Evolutionary conservation across 2,888 invertebrate species (phyloP).

Genomic region (Conistra vaccinii): DNA sequence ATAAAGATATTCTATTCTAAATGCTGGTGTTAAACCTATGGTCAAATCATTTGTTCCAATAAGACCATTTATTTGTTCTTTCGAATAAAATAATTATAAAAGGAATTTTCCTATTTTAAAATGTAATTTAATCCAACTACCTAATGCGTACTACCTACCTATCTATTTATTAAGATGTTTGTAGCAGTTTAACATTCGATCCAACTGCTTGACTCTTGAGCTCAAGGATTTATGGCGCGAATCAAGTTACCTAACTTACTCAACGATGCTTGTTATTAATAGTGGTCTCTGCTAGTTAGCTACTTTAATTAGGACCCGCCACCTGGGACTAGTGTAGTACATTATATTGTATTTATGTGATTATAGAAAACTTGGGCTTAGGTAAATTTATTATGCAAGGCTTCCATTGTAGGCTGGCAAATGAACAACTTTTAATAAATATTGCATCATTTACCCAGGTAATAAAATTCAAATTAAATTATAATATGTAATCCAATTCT

Average conservation of each 20-base stretch:
- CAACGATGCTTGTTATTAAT: constrained; percentile 90
- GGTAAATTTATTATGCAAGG: not conserved
- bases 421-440: not conserved
- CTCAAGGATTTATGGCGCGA: constrained; percentile 39
- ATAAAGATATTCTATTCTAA: too few species aligned
- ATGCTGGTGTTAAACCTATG: too few species aligned
- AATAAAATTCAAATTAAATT: too few species aligned
- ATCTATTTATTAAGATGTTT: constrained; percentile 9
- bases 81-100: not conserved
- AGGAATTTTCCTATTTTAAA: not conserved
- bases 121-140: not conserved
- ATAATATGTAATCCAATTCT: too few species aligned
- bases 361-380: constrained; percentile 31
- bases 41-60: not conserved
- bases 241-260: constrained; percentile 68
- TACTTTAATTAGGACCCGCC: constrained; percentile 69
- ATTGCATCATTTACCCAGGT: not conserved
- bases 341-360: constrained; percentile 37
- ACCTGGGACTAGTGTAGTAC: constrained; percentile 42
- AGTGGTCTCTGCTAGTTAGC: constrained; percentile 73
- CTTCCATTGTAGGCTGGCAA: not conserved
- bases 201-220: constrained; percentile 68
- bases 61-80: not conserved
- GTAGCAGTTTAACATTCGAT: constrained; percentile 49
- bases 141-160: not conserved